Evolutionary conservation across 1,140 invertebrate genomes (phyloP), one percentile per base, ranked within the genome.

Genomic region (Drosophila bipectinata): DNA sequence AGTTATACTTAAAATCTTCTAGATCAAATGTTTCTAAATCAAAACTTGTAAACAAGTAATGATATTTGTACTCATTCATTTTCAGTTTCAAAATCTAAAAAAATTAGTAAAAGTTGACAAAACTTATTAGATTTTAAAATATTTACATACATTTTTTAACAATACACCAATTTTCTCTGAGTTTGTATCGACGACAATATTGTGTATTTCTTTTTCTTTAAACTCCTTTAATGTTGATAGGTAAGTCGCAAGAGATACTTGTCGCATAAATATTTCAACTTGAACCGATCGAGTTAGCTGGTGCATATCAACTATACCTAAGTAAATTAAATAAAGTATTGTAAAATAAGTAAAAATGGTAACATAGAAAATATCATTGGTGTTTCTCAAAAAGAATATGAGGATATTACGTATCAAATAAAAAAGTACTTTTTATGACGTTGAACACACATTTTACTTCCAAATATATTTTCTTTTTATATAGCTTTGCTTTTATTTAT

Each of bases 1-100:
- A 95, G 92, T 98, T 98, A 93, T 98, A 98, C 90, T 97, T 97
- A 92, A 98, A 98, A 91, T 98, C 97, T 92, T 98, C 97, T 59
- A 98, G 92, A 92, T 98, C 97, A 82, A 98, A 98, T 10, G 96
- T 95, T 92, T 98, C 97, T 83, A 98, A 95, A 92, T 98, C 97
- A 92, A 98, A 97, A 15, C 96, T 97, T 18, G 97, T 98, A 84
- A 98, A 98, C 92, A 98, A 95, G 91, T 98, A 98, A 92, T 98
- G 97, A 91, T 98, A 98, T 91, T 96, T 94, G 91, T 97, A 97
- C 91, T 98, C 97, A 91, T 98, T 98, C 97, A 98, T 98, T 92
- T 98, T 97, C 12, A 98, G 92, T 90, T 98, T 97, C 34, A 98
- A 92, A 85, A 98, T 97, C 97, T 98, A 94, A 63, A 93, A 79